These are phyloP conservation scores for Eurypyga helias DNA, from an alignment of 2,113 vertebrate genomes.

Conservation along the genomic window DNA sequence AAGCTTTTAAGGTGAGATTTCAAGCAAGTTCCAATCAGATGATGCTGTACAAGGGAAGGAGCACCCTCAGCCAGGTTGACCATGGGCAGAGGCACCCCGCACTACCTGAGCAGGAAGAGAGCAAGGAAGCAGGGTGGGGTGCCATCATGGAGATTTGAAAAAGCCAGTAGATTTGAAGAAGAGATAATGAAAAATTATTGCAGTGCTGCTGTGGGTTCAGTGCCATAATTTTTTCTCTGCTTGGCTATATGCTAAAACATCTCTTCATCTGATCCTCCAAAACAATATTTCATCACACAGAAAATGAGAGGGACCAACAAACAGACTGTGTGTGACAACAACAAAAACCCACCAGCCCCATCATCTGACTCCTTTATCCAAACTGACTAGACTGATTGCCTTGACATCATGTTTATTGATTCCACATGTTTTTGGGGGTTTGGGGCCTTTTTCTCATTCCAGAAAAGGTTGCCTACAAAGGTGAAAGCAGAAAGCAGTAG, in stretches of 20 bases:
- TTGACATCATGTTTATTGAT: conserved; percentile 10
- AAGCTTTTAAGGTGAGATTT: not conserved
- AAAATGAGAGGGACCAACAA: not conserved
- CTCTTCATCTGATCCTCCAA: not conserved
- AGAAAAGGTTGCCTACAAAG: conserved; percentile 16
- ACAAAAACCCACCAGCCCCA: not conserved
- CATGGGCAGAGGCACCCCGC: not conserved
- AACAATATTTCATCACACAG: not conserved
- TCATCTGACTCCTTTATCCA: not conserved
- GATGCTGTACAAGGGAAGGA: not conserved
- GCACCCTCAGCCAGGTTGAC: not conserved
- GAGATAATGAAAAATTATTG: not conserved
- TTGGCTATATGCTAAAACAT: not conserved
- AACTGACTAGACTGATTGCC: not conserved
- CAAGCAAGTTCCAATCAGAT: not conserved
- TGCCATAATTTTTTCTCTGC: not conserved
- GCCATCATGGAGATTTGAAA: not conserved
- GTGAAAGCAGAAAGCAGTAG: not conserved
- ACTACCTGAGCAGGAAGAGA: not conserved
- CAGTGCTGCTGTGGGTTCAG: not conserved
- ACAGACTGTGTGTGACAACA: not conserved
- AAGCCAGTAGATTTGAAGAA: not conserved
- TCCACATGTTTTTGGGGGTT: not conserved
- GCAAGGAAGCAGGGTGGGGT: not conserved
- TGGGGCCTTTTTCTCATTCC: not conserved